Evolutionary conservation across 2,888 invertebrate genomes (phyloP), one percentile per base, ranked within the genome.

Genomic region (Nemotelus nigrinus): DNA sequence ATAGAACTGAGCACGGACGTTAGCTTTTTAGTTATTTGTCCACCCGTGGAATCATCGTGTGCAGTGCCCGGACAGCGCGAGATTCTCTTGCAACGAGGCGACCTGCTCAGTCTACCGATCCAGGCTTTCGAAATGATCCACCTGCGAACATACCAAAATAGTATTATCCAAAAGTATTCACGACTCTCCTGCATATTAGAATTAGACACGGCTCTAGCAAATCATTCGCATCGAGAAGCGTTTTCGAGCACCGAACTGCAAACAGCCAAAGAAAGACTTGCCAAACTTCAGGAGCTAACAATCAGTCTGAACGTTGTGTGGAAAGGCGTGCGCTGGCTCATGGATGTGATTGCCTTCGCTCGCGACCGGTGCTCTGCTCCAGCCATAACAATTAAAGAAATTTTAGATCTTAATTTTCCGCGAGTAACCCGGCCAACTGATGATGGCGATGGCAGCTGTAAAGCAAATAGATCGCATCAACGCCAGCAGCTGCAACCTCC

Each of bases 71-170:
- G 96, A 45, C 93, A 96, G 82, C 91, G 93, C 71, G 97, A 98
- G 85, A 92, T 95, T 74, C 89, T 96, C 1, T 89, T 95, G 0
- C 94, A 96, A 83, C 91, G 95, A 77, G 93, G 94, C 3, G 97
- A 97, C 84, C 89, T 97, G 76, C 91, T 96, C 64, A 94, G 96
- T 79, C 89, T 99, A 77, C 98, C 98, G 0, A 94, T 99, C 60
- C 96, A 98, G 87, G 96, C 95, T 0, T 95, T 95, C 83, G 94
- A 96, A 90, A 94, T 96, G 97, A 96, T 98, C 79, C 98, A 99
- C 85, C 89, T 98, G 80, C 94, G 93, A 84, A 97, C 98, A 2
- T 99, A 99, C 87, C 97, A 98, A 85, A 92, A 92, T 71, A 94
- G 93, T 82, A 94, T 99, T 80, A 92, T 99, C 76, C 93, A 94